Evolutionary conservation across 2,797 vertebrate species (phyloP).

Genomic region (Gymnothorax reevesii): DNA sequence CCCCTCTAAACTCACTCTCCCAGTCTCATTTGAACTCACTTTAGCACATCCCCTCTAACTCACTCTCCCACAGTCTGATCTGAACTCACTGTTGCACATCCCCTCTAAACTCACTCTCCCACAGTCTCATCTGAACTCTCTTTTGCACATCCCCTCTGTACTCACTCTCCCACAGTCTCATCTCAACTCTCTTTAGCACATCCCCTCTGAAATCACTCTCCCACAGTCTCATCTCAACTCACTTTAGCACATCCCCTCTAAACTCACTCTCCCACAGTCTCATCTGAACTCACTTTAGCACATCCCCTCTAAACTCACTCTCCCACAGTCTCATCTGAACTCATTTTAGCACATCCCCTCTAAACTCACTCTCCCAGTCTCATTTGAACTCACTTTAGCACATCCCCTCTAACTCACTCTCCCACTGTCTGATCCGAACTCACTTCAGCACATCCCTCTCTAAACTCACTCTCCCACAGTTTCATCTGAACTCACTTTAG

Average conservation of each 20-base stretch:
- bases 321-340: not conserved
- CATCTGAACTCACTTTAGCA: no score
- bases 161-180: conserved; percentile 30
- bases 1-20: no score
- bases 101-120: not conserved
- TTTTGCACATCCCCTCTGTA: not conserved
- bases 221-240: no score
- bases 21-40: no score
- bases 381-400: conserved; percentile 33
- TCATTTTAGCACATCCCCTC: not conserved
- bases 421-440: no score
- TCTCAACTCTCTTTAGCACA: conserved; percentile 13
- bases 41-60: no score
- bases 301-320: not conserved
- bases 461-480: not conserved
- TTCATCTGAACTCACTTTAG: no score
- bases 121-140: no score
- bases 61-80: no score
- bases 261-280: not conserved
- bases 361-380: no score
- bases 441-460: no score
- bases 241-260: not conserved
- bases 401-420: conserved; percentile 32
- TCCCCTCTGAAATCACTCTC: conserved; percentile 29
- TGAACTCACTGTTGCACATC: no score